Percentiles rank a stretch among this genome's conserved stretches.
Evolutionary conservation across 2,113 vertebrate genomes (phyloP).

Genomic region (Sula dactylatra): DNA sequence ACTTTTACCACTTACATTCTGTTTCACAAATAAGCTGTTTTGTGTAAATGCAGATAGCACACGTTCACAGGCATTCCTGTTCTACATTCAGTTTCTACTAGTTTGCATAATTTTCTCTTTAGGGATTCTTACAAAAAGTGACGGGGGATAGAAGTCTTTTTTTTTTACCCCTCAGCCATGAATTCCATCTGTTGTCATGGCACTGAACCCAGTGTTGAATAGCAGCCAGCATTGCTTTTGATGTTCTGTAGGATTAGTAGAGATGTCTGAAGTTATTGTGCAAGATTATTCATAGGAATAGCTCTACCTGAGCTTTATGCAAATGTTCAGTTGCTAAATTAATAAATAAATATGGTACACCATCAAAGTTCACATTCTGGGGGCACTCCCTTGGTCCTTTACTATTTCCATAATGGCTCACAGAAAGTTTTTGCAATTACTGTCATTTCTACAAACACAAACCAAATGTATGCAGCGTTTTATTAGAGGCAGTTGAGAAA

Average conservation of each 20-base stretch:
- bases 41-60: constrained; percentile 1
- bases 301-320: constrained; percentile 32
- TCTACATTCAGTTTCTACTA: constrained; percentile 39
- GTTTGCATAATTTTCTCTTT: constrained; percentile 62
- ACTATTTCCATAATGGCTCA: neutral
- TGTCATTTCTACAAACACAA: neutral
- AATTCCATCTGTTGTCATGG: constrained; percentile 72
- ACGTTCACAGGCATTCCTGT: constrained; percentile 4
- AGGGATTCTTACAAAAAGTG: constrained; percentile 60
- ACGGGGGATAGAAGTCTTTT: constrained; percentile 40
- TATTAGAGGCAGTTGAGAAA: neutral
- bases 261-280: constrained; percentile 57
- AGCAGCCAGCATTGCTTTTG: constrained; percentile 53
- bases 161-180: constrained; percentile 48
- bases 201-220: constrained; percentile 59
- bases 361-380: constrained; percentile 13
- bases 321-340: constrained; percentile 48
- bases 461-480: neutral
- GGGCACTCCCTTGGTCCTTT: neutral
- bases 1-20: constrained; percentile 29
- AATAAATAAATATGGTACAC: neutral
- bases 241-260: constrained; percentile 59
- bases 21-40: constrained; percentile 20
- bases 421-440: neutral
- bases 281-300: constrained; percentile 52